Conservation (phyloP, 2,113 vertebrate genomes). For the Actinemys pallida region DNA sequence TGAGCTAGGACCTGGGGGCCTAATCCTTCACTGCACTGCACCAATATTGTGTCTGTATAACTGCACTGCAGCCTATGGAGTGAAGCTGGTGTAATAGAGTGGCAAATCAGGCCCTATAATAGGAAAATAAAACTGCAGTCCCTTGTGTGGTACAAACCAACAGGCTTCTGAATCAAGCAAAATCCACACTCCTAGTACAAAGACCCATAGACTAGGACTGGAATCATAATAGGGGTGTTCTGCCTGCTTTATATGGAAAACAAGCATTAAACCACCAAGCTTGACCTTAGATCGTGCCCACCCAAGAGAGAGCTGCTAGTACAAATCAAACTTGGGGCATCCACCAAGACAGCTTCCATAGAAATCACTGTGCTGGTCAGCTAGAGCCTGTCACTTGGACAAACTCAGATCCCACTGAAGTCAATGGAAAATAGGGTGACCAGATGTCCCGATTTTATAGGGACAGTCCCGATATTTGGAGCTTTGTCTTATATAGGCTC, state of each 20-base stretch:
- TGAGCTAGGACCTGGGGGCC: background rate
- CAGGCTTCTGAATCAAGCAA: background rate
- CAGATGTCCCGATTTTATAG: too few species aligned
- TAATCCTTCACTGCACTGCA: background rate
- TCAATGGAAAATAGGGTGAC: background rate
- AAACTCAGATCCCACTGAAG: background rate
- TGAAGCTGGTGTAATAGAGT: background rate
- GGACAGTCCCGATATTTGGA: too few species aligned
- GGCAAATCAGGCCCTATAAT: background rate
- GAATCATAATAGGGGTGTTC: background rate
- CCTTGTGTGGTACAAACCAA: background rate
- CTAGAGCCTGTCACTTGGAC: background rate
- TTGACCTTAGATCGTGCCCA: background rate
- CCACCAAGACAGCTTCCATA: background rate
- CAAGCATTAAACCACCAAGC: background rate
- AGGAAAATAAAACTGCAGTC: background rate
- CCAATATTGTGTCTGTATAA: background rate
- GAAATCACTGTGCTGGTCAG: background rate
- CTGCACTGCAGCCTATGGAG: background rate
- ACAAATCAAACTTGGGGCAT: background rate
- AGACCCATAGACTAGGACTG: background rate
- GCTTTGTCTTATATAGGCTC: too few species aligned
- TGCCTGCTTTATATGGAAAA: background rate
- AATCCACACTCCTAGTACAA: background rate
- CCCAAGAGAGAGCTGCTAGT: background rate